phyloP scores from a whole-genome alignment of 2,888 invertebrate genomes.

The Ormyrus nitidulus region DNA sequence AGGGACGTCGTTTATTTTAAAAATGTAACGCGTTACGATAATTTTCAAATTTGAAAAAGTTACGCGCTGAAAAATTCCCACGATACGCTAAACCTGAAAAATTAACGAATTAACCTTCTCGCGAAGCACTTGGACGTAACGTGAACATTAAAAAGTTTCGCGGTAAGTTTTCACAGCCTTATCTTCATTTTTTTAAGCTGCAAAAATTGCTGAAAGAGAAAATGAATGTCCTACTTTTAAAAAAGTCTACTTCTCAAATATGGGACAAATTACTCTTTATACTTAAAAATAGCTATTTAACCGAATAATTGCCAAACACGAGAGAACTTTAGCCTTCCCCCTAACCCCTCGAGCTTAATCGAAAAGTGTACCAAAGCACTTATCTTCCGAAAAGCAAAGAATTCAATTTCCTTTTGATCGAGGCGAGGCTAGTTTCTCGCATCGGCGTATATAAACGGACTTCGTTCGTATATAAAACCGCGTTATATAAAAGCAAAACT shows the following conservation, averaged over 20 bases:
- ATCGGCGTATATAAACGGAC: conserved; percentile 16
- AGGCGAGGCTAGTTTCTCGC: neutral
- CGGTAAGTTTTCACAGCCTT: conserved; percentile 36
- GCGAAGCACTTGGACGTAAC: conserved; percentile 38
- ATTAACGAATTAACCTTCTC: conserved; percentile 47
- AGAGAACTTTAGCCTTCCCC: neutral
- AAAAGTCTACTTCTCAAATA: neutral
- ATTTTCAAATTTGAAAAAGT: conserved; percentile 19
- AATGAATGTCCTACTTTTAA: neutral
- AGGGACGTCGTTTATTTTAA: no score
- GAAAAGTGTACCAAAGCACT: neutral
- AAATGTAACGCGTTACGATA: neutral
- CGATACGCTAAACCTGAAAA: conserved; percentile 35
- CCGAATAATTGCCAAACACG: neutral
- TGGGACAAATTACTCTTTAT: conserved; percentile 16
- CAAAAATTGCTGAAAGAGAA: neutral
- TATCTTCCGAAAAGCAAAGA: neutral
- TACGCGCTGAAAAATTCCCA: conserved; percentile 32
- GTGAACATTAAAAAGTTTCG: conserved; percentile 44
- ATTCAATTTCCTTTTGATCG: neutral
- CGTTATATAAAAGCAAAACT: conserved; percentile 20
- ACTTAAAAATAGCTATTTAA: conserved; percentile 2
- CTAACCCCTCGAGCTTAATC: neutral
- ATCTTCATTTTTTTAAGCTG: conserved; percentile 20
- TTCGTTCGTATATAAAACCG: conserved; percentile 13